Base-by-base conservation (phyloP, 2,113 vertebrate species). In the Rutilus rutilus region DNA sequence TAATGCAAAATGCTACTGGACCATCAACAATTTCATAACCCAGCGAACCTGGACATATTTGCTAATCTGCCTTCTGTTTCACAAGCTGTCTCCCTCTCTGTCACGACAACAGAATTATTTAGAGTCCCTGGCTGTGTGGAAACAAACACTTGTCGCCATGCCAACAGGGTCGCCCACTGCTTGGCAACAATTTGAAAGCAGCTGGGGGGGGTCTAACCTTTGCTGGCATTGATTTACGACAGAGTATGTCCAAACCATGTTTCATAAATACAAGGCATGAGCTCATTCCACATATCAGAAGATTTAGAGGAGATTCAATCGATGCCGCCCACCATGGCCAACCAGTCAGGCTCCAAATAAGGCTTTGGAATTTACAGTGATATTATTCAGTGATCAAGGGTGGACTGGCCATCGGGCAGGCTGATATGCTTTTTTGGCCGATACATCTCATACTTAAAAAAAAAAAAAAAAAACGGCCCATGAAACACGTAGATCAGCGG, bases 31-130 rank as follows among this genome's bases (percentile, higher is more conserved):
- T 86, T 86, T 86, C 86, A 76, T 87, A 85, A 87, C 25, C 87
- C 86, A 82, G 15, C 65, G 83, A 89, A 90, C 83, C 79, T 80
- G 67, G 89, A 80, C 85, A 85, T 84, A 84, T 86, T 88, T 87
- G 42, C 67, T 77, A 89, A 89, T 87, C 59, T 69, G 59, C 90
- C 89, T 85, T 90, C 89, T 91, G 87, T 89, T 89, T 81, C 52
- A 11, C 90, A 89, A 90, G 89, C 90, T 88, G 89, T 87, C 79
- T 81, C 45, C 36, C 62, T 59, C 62, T 30, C 39, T 14, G 30
- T 30, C 47, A 33, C 30, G 2, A 67, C 84, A 69, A 74, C 15
- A 67, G 33, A 39, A 50, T 83, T 75, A 42, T 83, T 82, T 45
- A 30, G 81, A 73, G 57, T 62, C 54, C 30, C 85, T 39, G 39